A percentile compares a stretch with the other conserved stretches of the same genome.
phyloP scores from a whole-genome alignment of 2,888 invertebrate species.

The Apamea epomidion region DNA sequence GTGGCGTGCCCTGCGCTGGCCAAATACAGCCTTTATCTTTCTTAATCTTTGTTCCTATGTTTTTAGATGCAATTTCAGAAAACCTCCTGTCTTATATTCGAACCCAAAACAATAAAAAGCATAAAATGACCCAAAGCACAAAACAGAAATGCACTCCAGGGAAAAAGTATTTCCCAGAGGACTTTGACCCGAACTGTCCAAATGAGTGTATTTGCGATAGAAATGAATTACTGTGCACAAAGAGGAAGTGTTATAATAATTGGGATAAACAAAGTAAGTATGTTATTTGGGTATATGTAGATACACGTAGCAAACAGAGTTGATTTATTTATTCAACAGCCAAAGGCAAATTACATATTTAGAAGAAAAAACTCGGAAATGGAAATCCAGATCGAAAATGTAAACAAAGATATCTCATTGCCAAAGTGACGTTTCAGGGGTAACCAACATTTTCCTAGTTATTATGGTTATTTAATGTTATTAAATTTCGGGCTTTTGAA shows the following conservation, averaged over 20 bases:
- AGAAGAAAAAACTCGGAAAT: neutral
- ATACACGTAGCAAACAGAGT: neutral
- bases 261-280: conserved; percentile 7
- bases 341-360: neutral
- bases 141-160: conserved; percentile 14
- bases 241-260: conserved; percentile 9
- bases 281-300: neutral
- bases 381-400: too few relatives aligned
- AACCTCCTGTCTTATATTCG: neutral
- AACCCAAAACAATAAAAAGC: neutral
- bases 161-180: neutral
- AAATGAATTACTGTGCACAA: conserved; percentile 40
- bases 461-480: too few relatives aligned
- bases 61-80: neutral
- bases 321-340: neutral
- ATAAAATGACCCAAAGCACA: neutral
- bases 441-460: too few relatives aligned
- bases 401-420: too few relatives aligned
- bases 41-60: neutral
- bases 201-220: conserved; percentile 44
- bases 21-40: neutral
- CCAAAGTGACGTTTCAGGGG: too few relatives aligned
- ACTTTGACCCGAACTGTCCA: conserved; percentile 35
- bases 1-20: too few relatives aligned
- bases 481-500: too few relatives aligned